phyloP scores from a whole-genome alignment of 1,140 invertebrate genomes.

The Drosophila pseudoananassae region DNA sequence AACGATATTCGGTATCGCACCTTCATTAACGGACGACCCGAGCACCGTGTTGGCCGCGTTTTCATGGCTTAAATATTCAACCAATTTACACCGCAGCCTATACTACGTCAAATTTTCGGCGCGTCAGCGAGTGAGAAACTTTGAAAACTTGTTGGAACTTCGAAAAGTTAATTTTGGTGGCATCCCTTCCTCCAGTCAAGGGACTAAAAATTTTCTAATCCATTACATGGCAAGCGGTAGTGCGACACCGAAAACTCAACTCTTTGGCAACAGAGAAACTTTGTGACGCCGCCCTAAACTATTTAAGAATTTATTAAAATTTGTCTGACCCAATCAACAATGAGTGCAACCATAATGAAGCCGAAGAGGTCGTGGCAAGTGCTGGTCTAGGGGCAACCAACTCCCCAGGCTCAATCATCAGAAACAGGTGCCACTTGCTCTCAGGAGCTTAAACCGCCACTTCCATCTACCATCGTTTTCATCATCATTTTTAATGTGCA shows the following conservation, averaged over 20 bases:
- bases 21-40: slow-evolving; percentile 79
- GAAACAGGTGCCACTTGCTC: slow-evolving; percentile 24
- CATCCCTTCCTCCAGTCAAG: background rate
- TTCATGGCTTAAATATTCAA: slow-evolving; percentile 40
- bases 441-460: slow-evolving; percentile 2
- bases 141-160: slow-evolving; percentile 22
- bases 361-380: slow-evolving; percentile 19
- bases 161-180: slow-evolving; percentile 33
- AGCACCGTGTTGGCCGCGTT: slow-evolving; percentile 73
- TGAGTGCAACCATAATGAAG: slow-evolving; percentile 46
- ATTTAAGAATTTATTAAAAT: slow-evolving; percentile 63
- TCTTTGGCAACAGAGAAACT: slow-evolving; percentile 17
- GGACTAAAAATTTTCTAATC: slow-evolving; percentile 36
- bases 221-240: slow-evolving; percentile 37
- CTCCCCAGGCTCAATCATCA: slow-evolving; percentile 2
- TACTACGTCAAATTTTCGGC: slow-evolving; percentile 24
- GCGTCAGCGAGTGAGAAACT: slow-evolving; percentile 16
- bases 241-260: slow-evolving; percentile 22
- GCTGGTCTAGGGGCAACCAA: slow-evolving; percentile 11
- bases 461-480: slow-evolving; percentile 22
- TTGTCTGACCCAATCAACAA: slow-evolving; percentile 53
- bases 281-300: slow-evolving; percentile 27
- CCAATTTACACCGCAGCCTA: slow-evolving; percentile 14
- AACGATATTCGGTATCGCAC: slow-evolving; percentile 75
- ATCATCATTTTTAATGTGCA: slow-evolving; percentile 65